A percentile compares a stretch with the other conserved stretches of the same genome.
Conservation (phyloP, 2,797 vertebrate species). For the Mallotus villosus region DNA sequence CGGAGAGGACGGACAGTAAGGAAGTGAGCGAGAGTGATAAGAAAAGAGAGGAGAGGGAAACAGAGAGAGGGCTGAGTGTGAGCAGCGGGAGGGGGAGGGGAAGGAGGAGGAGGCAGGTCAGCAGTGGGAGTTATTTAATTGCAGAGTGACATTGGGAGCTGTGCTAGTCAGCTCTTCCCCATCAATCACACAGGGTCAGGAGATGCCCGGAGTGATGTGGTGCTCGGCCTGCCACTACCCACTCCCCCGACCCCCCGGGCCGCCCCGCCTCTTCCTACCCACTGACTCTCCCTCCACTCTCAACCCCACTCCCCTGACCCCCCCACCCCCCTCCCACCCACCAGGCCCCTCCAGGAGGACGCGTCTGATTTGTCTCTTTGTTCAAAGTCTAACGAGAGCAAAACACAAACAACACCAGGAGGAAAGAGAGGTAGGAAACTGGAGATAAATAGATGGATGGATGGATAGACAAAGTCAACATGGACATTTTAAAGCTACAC, state of each 20-base stretch:
- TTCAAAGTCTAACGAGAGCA: constrained; percentile 43
- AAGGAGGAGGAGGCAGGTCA: constrained; percentile 52
- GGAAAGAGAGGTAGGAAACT: neutral
- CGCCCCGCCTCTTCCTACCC: constrained; percentile 33
- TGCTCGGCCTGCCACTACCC: constrained; percentile 10
- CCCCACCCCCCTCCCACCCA: constrained; percentile 15
- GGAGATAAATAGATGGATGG: neutral
- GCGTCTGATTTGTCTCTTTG: constrained; percentile 49
- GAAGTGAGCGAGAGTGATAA: constrained; percentile 41
- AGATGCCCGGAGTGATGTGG: constrained; percentile 63
- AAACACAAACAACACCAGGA: constrained; percentile 20
- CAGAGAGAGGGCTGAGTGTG: constrained; percentile 2
- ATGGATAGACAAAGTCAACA: neutral
- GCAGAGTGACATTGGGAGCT: constrained; percentile 77
- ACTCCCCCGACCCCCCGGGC: constrained; percentile 30
- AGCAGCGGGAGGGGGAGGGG: neutral
- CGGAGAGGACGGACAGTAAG: constrained; percentile 11
- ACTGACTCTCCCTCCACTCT: constrained; percentile 34
- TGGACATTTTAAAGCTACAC: neutral
- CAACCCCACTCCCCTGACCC: constrained; percentile 48
- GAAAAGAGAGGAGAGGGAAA: constrained; percentile 44
- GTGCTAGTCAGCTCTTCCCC: constrained; percentile 67
- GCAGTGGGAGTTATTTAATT: constrained; percentile 77
- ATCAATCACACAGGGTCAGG: constrained; percentile 71
- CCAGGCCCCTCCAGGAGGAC: constrained; percentile 38